A percentile compares a stretch with the other conserved stretches of the same genome.
Conservation (phyloP, 2,113 vertebrate species). For the Oreochromis spilurus region DNA sequence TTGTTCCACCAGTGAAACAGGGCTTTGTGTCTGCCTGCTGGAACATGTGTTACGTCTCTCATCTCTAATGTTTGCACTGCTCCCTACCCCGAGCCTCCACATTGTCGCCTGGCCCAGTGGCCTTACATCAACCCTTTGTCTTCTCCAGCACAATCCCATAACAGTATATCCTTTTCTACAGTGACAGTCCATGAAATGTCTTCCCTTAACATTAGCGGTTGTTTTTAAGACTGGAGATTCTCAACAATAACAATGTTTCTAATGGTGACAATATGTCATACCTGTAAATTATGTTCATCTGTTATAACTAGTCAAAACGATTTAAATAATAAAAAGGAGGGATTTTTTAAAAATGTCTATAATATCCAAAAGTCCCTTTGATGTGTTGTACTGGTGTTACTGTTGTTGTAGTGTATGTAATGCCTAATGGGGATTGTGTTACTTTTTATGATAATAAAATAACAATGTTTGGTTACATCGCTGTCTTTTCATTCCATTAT, state of each 20-base stretch:
- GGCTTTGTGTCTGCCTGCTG: background rate
- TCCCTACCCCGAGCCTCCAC: background rate
- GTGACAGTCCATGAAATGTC: constrained; percentile 96
- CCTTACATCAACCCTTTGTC: background rate
- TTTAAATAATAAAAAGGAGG: constrained; percentile 83
- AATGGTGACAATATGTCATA: constrained; percentile 81
- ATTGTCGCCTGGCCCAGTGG: background rate
- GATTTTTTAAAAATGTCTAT: constrained; percentile 91
- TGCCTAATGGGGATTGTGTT: constrained; percentile 96
- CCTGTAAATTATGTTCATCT: constrained; percentile 97
- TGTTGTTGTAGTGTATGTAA: constrained; percentile 95
- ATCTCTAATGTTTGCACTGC: constrained; percentile 29
- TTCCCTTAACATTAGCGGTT: constrained; percentile 91
- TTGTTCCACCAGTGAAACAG: background rate
- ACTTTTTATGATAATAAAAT: constrained; percentile 99
- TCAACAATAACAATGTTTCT: constrained; percentile 90
- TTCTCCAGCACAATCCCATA: background rate
- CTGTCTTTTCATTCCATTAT: background rate
- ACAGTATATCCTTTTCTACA: constrained; percentile 36
- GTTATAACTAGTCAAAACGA: constrained; percentile 95
- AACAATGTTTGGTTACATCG: constrained; percentile 88
- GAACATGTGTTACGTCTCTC: background rate
- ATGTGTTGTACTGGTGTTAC: constrained; percentile 95
- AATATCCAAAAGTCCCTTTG: constrained; percentile 95
- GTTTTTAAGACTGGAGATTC: constrained; percentile 93